A percentile compares a stretch with the other conserved stretches of the same genome.
These are phyloP conservation scores for Gastracanthus pulcherrimus DNA, from an alignment of 2,888 invertebrate genomes.

Conservation along the genomic window DNA sequence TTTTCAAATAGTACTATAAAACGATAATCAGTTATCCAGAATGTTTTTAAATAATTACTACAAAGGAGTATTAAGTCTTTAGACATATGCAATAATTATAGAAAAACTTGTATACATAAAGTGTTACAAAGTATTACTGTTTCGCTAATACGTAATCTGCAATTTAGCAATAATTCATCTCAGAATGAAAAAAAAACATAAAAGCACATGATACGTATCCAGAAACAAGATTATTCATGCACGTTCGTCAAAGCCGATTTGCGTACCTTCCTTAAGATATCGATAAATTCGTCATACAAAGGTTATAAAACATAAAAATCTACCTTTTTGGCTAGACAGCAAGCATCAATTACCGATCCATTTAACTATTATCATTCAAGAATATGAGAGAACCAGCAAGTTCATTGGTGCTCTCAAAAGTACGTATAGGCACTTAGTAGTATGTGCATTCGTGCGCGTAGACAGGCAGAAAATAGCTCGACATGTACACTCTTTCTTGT, in stretches of 20 bases:
- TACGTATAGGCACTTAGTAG: background rate
- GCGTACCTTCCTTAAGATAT: background rate
- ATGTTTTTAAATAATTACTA: background rate
- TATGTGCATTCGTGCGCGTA: background rate
- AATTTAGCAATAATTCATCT: background rate
- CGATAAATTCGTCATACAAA: background rate
- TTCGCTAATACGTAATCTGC: background rate
- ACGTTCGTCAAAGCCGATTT: background rate
- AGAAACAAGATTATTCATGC: background rate
- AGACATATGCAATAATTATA: background rate
- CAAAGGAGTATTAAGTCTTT: background rate
- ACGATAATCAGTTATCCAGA: background rate
- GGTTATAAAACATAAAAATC: background rate
- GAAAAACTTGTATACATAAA: background rate
- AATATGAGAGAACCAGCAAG: too few relatives aligned
- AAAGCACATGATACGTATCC: background rate
- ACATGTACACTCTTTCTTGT: background rate
- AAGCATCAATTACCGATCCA: background rate
- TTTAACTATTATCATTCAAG: background rate
- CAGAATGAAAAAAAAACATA: background rate
- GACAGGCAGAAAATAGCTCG: conserved; percentile 38
- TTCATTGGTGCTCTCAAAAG: conserved; percentile 13
- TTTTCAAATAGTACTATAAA: background rate
- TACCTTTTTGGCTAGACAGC: background rate
- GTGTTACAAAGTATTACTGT: background rate